phyloP scores from a whole-genome alignment of 2,888 invertebrate species.

The Sminthurides aquaticus region DNA sequence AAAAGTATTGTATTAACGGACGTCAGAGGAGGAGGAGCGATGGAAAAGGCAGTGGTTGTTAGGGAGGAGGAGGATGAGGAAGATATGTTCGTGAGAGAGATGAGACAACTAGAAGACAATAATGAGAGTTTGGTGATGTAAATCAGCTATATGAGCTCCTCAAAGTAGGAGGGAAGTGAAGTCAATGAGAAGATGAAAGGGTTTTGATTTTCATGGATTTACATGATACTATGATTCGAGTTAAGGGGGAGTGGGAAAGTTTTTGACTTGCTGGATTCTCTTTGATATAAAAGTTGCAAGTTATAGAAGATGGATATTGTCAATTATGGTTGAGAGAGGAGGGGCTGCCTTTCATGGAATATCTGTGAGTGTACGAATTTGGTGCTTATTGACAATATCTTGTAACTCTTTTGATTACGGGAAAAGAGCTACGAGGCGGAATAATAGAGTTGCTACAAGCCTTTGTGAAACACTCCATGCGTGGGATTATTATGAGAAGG shows the following conservation, averaged over 20 bases:
- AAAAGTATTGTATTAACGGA: too few species aligned
- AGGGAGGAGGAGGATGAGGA: too few species aligned
- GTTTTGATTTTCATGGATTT: neutral
- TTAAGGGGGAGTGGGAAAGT: too few species aligned
- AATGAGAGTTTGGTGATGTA: too few species aligned
- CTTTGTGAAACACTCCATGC: neutral
- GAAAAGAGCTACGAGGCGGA: constrained; percentile 2
- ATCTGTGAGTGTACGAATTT: constrained; percentile 1
- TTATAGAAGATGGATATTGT: neutral
- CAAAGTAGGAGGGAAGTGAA: too few species aligned
- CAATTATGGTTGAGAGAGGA: neutral
- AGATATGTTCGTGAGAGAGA: too few species aligned
- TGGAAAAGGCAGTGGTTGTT: too few species aligned
- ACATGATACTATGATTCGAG: too few species aligned
- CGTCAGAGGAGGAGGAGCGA: too few species aligned
- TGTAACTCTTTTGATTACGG: constrained; percentile 7
- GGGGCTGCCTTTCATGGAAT: neutral
- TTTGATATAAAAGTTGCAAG: neutral
- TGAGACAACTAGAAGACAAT: too few species aligned
- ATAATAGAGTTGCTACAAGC: neutral
- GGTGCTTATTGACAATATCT: constrained; percentile 5
- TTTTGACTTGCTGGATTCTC: neutral
- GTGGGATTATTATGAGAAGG: constrained; percentile 4
- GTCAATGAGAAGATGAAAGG: too few species aligned
- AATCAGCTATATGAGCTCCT: too few species aligned